Conservation (phyloP, 1,140 invertebrate species). For the Chironomus striatipennis region DNA sequence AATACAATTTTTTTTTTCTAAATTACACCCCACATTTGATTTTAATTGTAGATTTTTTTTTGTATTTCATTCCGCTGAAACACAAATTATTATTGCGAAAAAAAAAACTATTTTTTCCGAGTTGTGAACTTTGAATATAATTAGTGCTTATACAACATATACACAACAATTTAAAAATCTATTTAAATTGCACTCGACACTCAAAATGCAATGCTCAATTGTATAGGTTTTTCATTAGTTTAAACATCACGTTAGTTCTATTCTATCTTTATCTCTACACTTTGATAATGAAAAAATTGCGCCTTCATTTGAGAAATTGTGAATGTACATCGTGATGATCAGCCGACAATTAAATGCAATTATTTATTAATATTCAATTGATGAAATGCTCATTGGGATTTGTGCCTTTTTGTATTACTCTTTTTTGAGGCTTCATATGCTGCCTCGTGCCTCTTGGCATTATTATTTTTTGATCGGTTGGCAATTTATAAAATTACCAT, state of each 20-base stretch:
- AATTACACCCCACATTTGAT: neutral
- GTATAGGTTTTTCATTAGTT: neutral
- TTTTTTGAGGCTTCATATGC: too few species aligned
- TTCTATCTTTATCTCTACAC: neutral
- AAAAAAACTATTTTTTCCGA: neutral
- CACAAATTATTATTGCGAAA: neutral
- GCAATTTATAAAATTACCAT: slow-evolving; percentile 4
- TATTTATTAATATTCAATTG: slow-evolving; percentile 10
- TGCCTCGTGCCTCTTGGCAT: neutral
- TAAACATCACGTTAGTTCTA: neutral
- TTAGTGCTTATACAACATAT: too few species aligned
- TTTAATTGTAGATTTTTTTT: neutral
- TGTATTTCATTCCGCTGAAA: neutral
- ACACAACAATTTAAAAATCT: neutral
- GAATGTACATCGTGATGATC: neutral
- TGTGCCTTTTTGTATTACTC: too few species aligned
- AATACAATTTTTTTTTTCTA: neutral
- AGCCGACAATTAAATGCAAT: slow-evolving; percentile 1
- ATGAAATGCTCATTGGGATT: neutral
- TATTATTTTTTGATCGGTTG: neutral
- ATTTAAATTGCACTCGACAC: neutral
- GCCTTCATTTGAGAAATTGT: neutral
- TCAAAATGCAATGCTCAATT: neutral
- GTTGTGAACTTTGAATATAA: neutral
- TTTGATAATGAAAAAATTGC: slow-evolving; percentile 4